These are phyloP conservation scores for Rhamnusium bicolor DNA, from an alignment of 2,888 invertebrate species.

Conservation along the genomic window DNA sequence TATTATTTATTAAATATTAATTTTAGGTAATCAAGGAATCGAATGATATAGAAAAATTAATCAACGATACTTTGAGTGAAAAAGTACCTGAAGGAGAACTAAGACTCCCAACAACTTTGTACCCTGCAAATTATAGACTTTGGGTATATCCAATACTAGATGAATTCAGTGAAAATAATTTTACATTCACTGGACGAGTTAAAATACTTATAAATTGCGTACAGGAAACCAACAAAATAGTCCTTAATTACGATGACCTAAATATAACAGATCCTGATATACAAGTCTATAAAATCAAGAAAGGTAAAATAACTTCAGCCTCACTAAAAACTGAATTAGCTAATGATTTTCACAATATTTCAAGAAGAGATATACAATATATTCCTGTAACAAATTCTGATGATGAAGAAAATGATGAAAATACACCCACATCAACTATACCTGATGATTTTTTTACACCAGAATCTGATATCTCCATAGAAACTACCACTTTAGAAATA, in stretches of 20 bases:
- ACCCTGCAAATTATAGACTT: constrained; percentile 64
- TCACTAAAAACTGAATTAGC: constrained; percentile 23
- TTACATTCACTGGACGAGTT: constrained; percentile 66
- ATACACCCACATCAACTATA: background rate
- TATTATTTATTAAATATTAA: background rate
- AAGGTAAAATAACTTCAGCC: constrained; percentile 41
- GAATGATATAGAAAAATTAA: constrained; percentile 65
- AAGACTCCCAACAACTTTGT: constrained; percentile 59
- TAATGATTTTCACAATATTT: constrained; percentile 30
- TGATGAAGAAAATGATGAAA: background rate
- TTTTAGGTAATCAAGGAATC: constrained; percentile 59
- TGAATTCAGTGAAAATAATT: constrained; percentile 60
- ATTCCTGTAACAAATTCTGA: background rate
- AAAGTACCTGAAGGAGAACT: constrained; percentile 59
- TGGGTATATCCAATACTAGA: constrained; percentile 66
- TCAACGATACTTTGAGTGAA: constrained; percentile 64
- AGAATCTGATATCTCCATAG: constrained; percentile 25
- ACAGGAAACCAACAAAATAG: constrained; percentile 62
- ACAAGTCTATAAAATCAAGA: constrained; percentile 53
- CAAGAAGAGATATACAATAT: constrained; percentile 36
- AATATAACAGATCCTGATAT: constrained; percentile 60
- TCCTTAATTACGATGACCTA: constrained; percentile 64
- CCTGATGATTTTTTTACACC: constrained; percentile 28
- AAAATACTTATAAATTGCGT: constrained; percentile 63
- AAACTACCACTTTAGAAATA: constrained; percentile 30